phyloP scores from a whole-genome alignment of 2,888 invertebrate species.

The Amblyjoppa proteus region DNA sequence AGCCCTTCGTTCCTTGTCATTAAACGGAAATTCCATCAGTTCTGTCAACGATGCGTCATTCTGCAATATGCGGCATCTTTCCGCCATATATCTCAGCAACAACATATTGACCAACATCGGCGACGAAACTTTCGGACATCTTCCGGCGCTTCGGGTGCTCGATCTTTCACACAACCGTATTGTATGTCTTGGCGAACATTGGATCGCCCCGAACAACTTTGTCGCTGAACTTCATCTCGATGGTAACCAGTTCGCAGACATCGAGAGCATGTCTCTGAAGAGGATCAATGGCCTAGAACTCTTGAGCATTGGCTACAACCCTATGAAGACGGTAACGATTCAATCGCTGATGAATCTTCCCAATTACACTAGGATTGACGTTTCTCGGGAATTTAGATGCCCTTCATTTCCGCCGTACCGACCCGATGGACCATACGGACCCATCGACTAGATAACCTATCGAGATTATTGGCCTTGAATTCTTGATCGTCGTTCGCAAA shows the following conservation, averaged over 20 bases:
- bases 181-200: slow-evolving; percentile 7
- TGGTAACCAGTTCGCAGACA: slow-evolving; percentile 18
- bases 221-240: slow-evolving; percentile 23
- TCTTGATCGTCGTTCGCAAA: no score
- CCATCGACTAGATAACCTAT: no score
- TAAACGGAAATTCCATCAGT: slow-evolving; percentile 6
- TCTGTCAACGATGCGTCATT: slow-evolving; percentile 15
- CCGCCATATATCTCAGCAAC: slow-evolving; percentile 1
- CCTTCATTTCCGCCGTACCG: no score
- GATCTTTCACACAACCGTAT: slow-evolving; percentile 29
- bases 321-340: not conserved
- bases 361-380: not conserved
- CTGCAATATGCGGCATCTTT: slow-evolving; percentile 21
- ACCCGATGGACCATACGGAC: no score
- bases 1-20: slow-evolving; percentile 18
- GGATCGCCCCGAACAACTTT: not conserved
- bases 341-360: not conserved
- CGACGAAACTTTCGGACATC: slow-evolving; percentile 18
- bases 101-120: slow-evolving; percentile 7
- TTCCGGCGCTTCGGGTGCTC: slow-evolving; percentile 22
- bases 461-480: no score
- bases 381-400: not conserved
- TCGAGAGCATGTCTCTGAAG: slow-evolving; percentile 21
- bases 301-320: slow-evolving; percentile 16
- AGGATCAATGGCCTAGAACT: not conserved